phyloP scores from a whole-genome alignment of 2,888 invertebrate genomes.

The Drosophila parthenogenetica region DNA sequence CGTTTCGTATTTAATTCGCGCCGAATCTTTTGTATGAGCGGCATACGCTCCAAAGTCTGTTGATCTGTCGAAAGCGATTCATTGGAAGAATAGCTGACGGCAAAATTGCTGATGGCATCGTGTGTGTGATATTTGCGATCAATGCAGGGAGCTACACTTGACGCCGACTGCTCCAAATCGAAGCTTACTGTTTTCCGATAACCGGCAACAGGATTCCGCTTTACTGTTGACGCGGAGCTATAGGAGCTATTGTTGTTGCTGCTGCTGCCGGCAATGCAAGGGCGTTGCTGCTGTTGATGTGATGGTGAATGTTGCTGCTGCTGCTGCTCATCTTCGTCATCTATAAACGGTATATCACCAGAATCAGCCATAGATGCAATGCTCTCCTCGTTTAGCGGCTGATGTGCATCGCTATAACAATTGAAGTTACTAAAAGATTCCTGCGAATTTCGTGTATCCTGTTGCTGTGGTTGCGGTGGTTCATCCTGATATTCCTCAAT shows the following conservation, averaged over 20 bases:
- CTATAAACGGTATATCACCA: constrained; percentile 85
- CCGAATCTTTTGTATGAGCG: constrained; percentile 81
- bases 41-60: constrained; percentile 58
- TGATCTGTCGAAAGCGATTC: constrained; percentile 68
- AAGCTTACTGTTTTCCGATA: constrained; percentile 85
- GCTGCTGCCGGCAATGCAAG: constrained; percentile 43
- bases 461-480: constrained; percentile 63
- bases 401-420: constrained; percentile 81
- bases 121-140: constrained; percentile 82
- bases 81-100: constrained; percentile 62
- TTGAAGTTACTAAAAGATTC: constrained; percentile 81
- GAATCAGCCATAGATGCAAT: constrained; percentile 84
- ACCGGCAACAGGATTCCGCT: constrained; percentile 63
- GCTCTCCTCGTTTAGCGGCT: constrained; percentile 84
- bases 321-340: constrained; percentile 84
- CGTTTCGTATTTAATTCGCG: constrained; percentile 79
- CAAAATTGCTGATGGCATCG: constrained; percentile 80
- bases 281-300: constrained; percentile 34
- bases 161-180: constrained; percentile 76
- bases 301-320: constrained; percentile 52
- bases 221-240: constrained; percentile 58
- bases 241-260: constrained; percentile 34
- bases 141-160: constrained; percentile 45
- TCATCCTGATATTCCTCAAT: constrained; percentile 84
- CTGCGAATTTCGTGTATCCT: constrained; percentile 72